These are phyloP conservation scores for Psammodynastes pulverulentus DNA, from an alignment of 2,113 vertebrate genomes.

Conservation along the genomic window DNA sequence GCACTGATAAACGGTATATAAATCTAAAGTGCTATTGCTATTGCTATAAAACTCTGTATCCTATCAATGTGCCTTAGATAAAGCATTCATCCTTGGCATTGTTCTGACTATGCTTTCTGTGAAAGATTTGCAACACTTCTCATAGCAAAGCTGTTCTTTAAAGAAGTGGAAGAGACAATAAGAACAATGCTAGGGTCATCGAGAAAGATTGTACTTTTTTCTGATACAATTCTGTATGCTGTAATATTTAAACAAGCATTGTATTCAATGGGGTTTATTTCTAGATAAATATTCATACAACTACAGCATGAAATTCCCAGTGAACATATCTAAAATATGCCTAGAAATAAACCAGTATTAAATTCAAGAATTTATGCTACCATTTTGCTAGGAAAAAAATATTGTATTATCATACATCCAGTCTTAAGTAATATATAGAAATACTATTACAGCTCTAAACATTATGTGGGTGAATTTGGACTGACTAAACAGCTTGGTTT, in stretches of 20 bases:
- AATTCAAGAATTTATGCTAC: neutral
- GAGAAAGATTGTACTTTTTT: neutral
- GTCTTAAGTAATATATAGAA: neutral
- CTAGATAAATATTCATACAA: neutral
- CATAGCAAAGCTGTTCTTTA: neutral
- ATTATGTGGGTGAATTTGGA: neutral
- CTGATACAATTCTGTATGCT: neutral
- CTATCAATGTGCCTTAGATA: neutral
- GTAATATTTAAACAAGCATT: neutral
- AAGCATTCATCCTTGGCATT: neutral
- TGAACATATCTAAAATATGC: neutral
- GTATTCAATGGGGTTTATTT: neutral
- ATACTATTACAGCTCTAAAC: neutral
- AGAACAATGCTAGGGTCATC: neutral
- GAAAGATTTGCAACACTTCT: neutral
- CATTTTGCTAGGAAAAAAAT: neutral
- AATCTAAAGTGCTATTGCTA: too few species aligned
- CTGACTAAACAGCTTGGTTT: neutral
- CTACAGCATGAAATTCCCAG: neutral
- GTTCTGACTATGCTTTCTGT: neutral
- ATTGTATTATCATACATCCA: neutral
- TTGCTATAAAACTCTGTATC: neutral
- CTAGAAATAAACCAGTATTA: neutral
- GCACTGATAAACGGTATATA: too few species aligned
- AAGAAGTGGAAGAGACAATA: neutral